Conservation (phyloP, 1,140 invertebrate genomes). For the Ephestia elutella region DNA sequence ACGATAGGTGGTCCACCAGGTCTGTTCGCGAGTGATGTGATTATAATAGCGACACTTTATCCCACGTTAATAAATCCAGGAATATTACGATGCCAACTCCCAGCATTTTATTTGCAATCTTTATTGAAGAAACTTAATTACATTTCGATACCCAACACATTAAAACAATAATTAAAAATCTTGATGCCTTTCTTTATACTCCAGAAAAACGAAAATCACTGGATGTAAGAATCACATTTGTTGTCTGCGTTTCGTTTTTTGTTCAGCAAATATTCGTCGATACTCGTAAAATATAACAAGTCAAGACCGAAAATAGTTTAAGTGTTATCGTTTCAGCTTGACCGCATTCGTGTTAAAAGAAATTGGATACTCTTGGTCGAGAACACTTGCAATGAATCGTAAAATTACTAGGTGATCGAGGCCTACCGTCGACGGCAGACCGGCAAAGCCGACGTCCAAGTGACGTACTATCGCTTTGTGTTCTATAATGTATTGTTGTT, state of each 20-base stretch:
- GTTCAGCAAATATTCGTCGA: conserved; percentile 11
- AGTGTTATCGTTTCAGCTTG: conserved; percentile 44
- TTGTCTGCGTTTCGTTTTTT: conserved; percentile 23
- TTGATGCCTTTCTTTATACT: conserved; percentile 51
- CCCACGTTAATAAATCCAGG: conserved; percentile 47
- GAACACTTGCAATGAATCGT: conserved; percentile 51
- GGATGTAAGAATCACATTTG: conserved; percentile 7
- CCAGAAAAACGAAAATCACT: conserved; percentile 28
- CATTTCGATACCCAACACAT: conserved; percentile 32
- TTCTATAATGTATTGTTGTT: conserved; percentile 34
- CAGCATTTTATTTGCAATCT: conserved; percentile 48
- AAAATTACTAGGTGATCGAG: conserved; percentile 47
- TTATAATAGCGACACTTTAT: conserved; percentile 69
- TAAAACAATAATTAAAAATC: conserved; percentile 51
- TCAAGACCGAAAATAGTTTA: conserved; percentile 36
- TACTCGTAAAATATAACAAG: conserved; percentile 27
- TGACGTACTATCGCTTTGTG: conserved; percentile 24
- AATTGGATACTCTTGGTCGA: conserved; percentile 56
- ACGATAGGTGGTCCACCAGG: conserved; percentile 60
- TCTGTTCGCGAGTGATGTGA: conserved; percentile 49
- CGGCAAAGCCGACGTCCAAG: conserved; percentile 2
- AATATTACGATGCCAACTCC: conserved; percentile 22
- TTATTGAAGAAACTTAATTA: conserved; percentile 47
- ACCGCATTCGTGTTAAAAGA: conserved; percentile 45
- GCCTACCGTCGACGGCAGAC: conserved; percentile 17